A percentile compares a stretch with the other conserved stretches of the same genome.
Evolutionary conservation across 2,113 vertebrate species (phyloP).

Genomic region (Gnathonemus echidnorhynchus): DNA sequence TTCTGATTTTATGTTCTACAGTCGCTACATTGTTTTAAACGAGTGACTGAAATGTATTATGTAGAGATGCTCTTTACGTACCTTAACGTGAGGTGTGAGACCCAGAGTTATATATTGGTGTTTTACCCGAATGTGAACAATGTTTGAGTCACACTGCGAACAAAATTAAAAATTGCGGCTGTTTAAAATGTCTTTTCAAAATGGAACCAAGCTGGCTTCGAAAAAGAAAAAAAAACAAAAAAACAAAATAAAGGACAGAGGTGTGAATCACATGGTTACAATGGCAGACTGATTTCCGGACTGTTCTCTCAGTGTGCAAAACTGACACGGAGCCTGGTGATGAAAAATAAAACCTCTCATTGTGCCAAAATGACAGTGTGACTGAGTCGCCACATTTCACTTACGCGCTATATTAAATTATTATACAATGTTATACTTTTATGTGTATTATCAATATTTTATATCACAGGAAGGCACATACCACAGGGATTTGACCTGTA

Average conservation of each 20-base stretch:
- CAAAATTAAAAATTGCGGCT: background rate
- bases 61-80: background rate
- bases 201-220: background rate
- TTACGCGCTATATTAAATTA: background rate
- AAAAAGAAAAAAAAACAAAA: background rate
- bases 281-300: background rate
- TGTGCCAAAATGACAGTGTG: background rate
- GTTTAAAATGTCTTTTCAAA: background rate
- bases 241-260: background rate
- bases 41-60: background rate
- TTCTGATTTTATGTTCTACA: background rate
- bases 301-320: background rate
- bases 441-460: background rate
- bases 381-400: background rate
- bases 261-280: background rate
- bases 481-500: background rate
- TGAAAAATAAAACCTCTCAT: background rate
- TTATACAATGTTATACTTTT: background rate
- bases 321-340: background rate
- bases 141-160: background rate
- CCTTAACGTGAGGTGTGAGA: background rate
- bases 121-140: background rate
- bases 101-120: background rate
- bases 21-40: background rate
- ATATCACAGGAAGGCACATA: background rate